A percentile compares a stretch with the other conserved stretches of the same genome.
Evolutionary conservation across 2,888 invertebrate genomes (phyloP).

Genomic region (Cryptops parisi): DNA sequence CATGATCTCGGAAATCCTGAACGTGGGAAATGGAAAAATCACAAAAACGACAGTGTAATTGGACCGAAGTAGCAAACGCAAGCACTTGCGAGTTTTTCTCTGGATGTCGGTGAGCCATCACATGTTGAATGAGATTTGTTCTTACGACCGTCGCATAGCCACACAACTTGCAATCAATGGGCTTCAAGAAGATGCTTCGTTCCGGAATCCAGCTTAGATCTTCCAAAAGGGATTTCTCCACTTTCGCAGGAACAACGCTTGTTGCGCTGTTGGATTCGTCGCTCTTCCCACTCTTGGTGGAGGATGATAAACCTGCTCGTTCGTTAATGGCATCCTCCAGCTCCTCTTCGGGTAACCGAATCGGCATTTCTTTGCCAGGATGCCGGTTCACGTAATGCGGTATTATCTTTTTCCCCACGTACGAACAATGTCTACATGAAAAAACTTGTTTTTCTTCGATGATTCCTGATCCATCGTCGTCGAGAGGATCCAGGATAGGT

Average conservation of each 20-base stretch:
- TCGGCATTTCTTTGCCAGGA: constrained; percentile 34
- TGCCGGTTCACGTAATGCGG: constrained; percentile 50
- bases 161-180: constrained; percentile 16
- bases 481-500: background rate
- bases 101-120: constrained; percentile 15
- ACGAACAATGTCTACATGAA: constrained; percentile 45
- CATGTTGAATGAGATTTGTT: constrained; percentile 18
- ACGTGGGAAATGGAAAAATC: constrained; percentile 18
- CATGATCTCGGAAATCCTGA: constrained; percentile 49
- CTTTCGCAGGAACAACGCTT: no score
- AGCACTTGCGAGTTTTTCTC: background rate
- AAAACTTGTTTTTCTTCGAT: constrained; percentile 11
- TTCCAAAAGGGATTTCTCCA: constrained; percentile 7
- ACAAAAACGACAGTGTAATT: constrained; percentile 31
- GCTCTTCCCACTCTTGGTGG: constrained; percentile 25
- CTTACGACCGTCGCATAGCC: constrained; percentile 15
- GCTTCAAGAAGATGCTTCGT: constrained; percentile 9
- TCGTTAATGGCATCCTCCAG: background rate
- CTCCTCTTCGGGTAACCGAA: background rate
- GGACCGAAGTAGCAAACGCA: background rate
- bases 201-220: constrained; percentile 19
- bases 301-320: constrained; percentile 21
- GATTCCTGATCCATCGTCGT: background rate
- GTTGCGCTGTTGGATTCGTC: background rate
- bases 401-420: constrained; percentile 45